These are phyloP conservation scores for Rhimphoctona megacephalus DNA, from an alignment of 2,888 invertebrate species.

Conservation along the genomic window DNA sequence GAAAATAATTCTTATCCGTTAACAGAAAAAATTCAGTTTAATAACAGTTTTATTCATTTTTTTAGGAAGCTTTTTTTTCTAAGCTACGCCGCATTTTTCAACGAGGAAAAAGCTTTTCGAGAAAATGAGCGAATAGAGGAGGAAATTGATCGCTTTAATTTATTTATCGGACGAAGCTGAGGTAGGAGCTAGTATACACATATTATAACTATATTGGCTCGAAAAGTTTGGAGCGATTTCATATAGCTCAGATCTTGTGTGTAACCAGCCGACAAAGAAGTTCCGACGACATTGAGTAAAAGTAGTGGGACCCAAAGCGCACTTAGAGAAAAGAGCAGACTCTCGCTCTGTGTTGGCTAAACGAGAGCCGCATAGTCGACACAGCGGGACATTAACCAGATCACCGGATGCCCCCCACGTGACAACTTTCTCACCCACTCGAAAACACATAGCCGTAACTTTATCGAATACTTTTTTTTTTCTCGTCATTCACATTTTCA, in stretches of 20 bases:
- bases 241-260: slow-evolving; percentile 28
- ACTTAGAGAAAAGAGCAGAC: slow-evolving; percentile 46
- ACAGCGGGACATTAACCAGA: slow-evolving; percentile 81
- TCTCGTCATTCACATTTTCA: slow-evolving; percentile 5
- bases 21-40: neutral
- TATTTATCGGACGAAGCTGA: neutral
- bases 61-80: neutral
- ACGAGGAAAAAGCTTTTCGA: too few species aligned
- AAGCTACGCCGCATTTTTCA: neutral
- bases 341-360: neutral
- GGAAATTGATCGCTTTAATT: neutral
- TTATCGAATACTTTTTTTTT: slow-evolving; percentile 51
- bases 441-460: slow-evolving; percentile 52
- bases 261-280: slow-evolving; percentile 64
- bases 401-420: slow-evolving; percentile 81
- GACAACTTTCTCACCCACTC: slow-evolving; percentile 81
- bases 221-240: slow-evolving; percentile 13
- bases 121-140: too few species aligned
- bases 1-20: neutral
- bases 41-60: neutral
- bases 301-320: slow-evolving; percentile 57
- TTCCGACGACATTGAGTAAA: slow-evolving; percentile 48
- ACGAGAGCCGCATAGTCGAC: slow-evolving; percentile 37
- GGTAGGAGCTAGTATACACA: neutral
- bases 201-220: slow-evolving; percentile 68